phyloP scores from a whole-genome alignment of 2,113 vertebrate genomes.

The Myiopsitta monachus region DNA sequence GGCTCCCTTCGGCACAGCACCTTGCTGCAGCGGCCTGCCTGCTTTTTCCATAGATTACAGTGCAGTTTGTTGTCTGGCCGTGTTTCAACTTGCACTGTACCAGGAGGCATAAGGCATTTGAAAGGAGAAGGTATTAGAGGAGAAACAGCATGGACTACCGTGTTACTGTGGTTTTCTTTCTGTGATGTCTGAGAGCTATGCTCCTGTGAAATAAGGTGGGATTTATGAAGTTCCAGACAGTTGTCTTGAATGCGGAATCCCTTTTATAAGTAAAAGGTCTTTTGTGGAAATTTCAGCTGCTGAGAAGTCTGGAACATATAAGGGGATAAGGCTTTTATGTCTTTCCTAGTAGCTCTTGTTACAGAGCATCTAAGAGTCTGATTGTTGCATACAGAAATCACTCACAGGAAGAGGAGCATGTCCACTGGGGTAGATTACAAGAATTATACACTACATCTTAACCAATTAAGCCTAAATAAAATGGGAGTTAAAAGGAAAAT shows the following conservation, averaged over 20 bases:
- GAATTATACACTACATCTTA: not conserved
- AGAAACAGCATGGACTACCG: not conserved
- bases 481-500: not conserved
- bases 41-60: not conserved
- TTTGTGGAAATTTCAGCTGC: not conserved
- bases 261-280: not conserved
- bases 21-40: fast-evolving
- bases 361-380: not conserved
- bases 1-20: not conserved
- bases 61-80: not conserved
- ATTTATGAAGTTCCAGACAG: not conserved
- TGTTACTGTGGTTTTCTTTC: not conserved
- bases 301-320: not conserved
- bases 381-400: not conserved
- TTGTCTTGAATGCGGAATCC: not conserved
- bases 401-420: not conserved
- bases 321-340: not conserved
- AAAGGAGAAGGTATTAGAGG: not conserved
- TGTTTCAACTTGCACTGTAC: not conserved
- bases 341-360: not conserved
- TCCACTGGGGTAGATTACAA: not conserved
- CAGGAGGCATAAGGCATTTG: not conserved
- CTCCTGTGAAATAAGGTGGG: not conserved
- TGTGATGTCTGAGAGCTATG: not conserved
- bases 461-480: not conserved